Percentiles rank a stretch among this genome's conserved stretches.
Conservation (phyloP, 2,888 invertebrate genomes). For the Alsophila aescularia region DNA sequence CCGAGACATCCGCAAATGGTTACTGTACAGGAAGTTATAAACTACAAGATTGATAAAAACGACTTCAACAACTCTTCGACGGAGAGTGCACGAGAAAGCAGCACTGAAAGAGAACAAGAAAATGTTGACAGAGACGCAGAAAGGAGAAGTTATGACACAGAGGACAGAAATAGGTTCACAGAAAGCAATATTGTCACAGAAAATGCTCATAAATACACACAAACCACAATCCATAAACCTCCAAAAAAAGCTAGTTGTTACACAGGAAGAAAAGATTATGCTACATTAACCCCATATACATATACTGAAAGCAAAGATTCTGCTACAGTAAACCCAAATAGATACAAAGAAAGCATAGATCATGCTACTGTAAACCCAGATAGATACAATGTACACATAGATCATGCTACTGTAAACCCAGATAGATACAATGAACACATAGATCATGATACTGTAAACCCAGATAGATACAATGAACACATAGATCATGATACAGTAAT, state of each 20-base stretch:
- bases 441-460: not conserved
- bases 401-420: not conserved
- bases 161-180: not conserved
- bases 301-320: not conserved
- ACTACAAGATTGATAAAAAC: not conserved
- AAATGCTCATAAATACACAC: not conserved
- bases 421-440: not conserved
- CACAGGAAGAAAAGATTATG: not conserved
- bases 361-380: not conserved
- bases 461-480: not conserved
- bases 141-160: not conserved
- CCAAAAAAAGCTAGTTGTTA: not conserved
- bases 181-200: not conserved
- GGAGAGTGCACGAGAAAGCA: slow-evolving; percentile 10
- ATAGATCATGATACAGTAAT: not conserved
- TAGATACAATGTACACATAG: not conserved
- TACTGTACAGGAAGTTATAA: not conserved
- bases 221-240: too few species aligned
- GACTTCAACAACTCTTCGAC: slow-evolving; percentile 14
- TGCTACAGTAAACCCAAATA: too few species aligned
- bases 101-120: not conserved
- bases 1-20: not conserved
- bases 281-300: not conserved
- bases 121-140: not conserved
- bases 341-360: not conserved